These are phyloP conservation scores for Trididemnum nubilum DNA, from an alignment of 23 tunicate genomes.

Conservation along the genomic window DNA sequence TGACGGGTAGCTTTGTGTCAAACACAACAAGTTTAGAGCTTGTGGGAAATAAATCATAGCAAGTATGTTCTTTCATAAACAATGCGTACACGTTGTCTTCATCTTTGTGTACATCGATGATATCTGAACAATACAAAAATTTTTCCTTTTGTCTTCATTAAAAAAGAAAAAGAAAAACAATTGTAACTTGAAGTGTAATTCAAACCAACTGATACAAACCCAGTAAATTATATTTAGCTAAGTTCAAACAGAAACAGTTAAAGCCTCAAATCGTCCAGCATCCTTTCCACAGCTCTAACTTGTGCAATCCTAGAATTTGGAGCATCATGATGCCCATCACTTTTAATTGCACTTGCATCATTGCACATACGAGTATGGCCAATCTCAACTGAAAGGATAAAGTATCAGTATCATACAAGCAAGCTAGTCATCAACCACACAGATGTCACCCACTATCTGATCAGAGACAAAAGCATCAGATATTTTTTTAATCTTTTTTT, in stretches of 20 bases:
- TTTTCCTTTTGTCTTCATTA: background rate
- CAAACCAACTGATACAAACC: background rate
- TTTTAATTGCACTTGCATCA: no score
- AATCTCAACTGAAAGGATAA: no score
- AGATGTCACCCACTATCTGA: no score
- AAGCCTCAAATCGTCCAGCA: background rate
- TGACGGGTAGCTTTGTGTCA: slow-evolving; percentile 93
- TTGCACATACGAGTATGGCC: no score
- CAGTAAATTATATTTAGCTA: background rate
- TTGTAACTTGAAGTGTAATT: no score
- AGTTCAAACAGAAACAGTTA: background rate
- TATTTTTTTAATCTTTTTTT: no score
- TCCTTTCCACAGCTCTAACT: no score
- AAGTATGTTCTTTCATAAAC: slow-evolving; percentile 90
- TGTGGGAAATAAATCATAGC: slow-evolving; percentile 92
- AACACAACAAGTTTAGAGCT: slow-evolving; percentile 94
- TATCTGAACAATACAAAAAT: slow-evolving; percentile 1
- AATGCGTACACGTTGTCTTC: slow-evolving; percentile 59
- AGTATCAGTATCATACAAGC: no score
- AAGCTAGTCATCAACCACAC: no score
- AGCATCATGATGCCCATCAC: no score
- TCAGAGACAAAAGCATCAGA: no score
- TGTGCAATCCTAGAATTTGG: no score
- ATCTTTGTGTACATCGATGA: background rate
- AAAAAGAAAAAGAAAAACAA: slow-evolving; percentile 1